Evolutionary conservation across 1,140 invertebrate genomes (phyloP), one percentile per base, ranked within the genome.

Genomic region (Apis dorsata): DNA sequence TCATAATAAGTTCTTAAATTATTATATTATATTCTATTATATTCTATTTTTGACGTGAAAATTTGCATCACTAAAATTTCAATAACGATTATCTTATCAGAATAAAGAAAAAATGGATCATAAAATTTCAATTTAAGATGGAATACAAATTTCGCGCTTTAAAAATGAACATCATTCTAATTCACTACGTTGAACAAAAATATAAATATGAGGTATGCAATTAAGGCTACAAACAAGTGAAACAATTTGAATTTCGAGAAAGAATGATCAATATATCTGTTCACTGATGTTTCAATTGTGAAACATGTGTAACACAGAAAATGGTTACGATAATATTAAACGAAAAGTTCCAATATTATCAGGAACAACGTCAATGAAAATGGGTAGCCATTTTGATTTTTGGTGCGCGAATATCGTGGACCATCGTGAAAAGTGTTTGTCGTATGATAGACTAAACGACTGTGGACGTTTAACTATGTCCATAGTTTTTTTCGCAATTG

Each of bases 341-440:
- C 24, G 7, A 82, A 69, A 77, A 62, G 49, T 51, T 34, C 44
- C 55, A 24, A 21, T 66, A 83, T 72, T 71, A 78, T 79, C 53
- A 59, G 68, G 49, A 65, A 72, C 24, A 72, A 83, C 66, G 69
- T 83, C 75, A 65, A 24, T 79, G 68, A 79, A 69, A 79, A 83
- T 83, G 44, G 68, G 81, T 71, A 73, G 77, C 82, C 82, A 84
- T 84, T 71, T 84, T 84, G 82, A 68, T 65, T 84, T 59, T 65
- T 53, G 76, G 53, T 78, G 62, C 59, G 53, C 75, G 81, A 79
- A 72, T 82, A 55, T 51, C 59, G 68, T 51, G 75, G 66, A 71
- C 44, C 71, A 79, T 80, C 24, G 62, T 71, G 77, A 55, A 84
- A 51, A 57, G 77, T 71, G 24, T 63, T 51, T 49, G 69, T 84